Base-by-base conservation (phyloP, 2,113 vertebrate genomes). In the Lophius piscatorius region DNA sequence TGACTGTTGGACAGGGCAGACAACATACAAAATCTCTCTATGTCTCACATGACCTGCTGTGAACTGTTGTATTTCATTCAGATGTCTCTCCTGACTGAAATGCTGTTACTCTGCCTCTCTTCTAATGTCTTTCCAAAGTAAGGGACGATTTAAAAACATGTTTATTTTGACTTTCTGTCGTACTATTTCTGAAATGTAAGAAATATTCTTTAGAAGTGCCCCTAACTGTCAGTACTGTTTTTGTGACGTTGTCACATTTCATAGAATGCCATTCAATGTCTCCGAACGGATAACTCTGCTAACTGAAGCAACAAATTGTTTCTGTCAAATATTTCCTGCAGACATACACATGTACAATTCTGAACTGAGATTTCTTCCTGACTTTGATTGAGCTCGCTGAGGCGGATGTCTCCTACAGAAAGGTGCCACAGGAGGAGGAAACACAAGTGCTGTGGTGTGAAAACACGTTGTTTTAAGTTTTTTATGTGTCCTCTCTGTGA, bases 241-340 rank as follows among this genome's bases (percentile, higher is more conserved):
- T 26, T 28, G 21, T 38, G 31, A 13, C 18, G 24, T 45, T 63
- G 36, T 54, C 23, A 51, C 16, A 51, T 59, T 68, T 47, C 28
- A 38, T 6, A n/a, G 18, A 9, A 6, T 36, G 49, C 35, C n/a
- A n/a, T 23, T 24, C 12, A 20, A 6, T 16, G 5, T 35, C 20
- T 48, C 22, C 33, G 13, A 36, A 54, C 31, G 48, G 34, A 12
- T 16, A 55, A 44, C 36, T 41, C 29, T 44, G 22, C 28, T 20
- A 17, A 38, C 57, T 26, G 44, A 44, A 36, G 35, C 44, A 57
- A 44, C 9, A 63, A 58, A 49, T 54, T 54, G 34, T 39, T 22
- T 36, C 44, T 9, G 16, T n/a, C 16, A n/a, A 31, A 1, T 1
- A 9, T 6, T 28, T 6, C 9, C 5, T 28, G 28, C 18, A 10